A percentile compares a stretch with the other conserved stretches of the same genome.
Conservation (phyloP, 2,113 vertebrate species). For the Muntiacus reevesi region DNA sequence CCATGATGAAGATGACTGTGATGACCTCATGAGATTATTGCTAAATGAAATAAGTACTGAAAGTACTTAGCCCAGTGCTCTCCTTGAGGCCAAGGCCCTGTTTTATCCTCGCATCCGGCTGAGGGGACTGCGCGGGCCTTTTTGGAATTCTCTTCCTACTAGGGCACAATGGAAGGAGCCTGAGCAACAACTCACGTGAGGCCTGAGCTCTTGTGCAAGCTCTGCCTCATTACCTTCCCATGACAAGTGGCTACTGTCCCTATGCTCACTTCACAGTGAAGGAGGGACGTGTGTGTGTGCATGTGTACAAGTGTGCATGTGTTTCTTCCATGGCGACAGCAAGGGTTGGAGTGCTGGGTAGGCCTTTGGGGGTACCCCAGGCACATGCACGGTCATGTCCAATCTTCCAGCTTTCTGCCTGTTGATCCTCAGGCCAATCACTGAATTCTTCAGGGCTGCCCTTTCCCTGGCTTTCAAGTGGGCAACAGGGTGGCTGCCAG, state of each 20-base stretch:
- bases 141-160: not conserved
- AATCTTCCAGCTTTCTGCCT: not conserved
- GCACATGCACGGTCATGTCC: fast-evolving
- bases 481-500: not conserved
- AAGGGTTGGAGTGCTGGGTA: not conserved
- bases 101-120: not conserved
- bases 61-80: not conserved
- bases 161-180: not conserved
- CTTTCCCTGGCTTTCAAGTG: not conserved
- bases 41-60: not conserved
- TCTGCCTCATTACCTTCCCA: not conserved
- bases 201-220: not conserved
- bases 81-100: not conserved
- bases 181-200: not conserved
- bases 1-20: not conserved
- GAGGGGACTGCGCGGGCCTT: not conserved
- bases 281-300: not conserved
- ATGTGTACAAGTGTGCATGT: fast-evolving
- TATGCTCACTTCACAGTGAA: too few relatives aligned
- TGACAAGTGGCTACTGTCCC: too few relatives aligned
- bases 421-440: not conserved
- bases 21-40: not conserved
- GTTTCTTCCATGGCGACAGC: not conserved
- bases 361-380: too few relatives aligned
- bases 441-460: not conserved